These are phyloP conservation scores for Podarcis raffonei DNA, from an alignment of 2,113 vertebrate genomes.

Conservation along the genomic window DNA sequence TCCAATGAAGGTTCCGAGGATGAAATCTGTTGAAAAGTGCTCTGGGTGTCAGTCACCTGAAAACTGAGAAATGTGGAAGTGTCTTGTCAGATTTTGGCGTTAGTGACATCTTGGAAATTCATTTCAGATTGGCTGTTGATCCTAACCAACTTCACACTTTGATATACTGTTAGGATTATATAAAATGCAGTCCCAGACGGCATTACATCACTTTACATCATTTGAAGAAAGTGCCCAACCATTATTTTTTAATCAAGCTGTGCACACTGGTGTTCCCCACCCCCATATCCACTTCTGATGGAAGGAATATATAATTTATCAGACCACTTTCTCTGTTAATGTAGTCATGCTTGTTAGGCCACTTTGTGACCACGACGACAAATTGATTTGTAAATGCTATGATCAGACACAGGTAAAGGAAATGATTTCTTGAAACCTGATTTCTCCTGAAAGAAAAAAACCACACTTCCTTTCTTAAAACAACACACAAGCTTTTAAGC, in stretches of 20 bases:
- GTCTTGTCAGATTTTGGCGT: not conserved
- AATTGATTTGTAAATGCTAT: constrained; percentile 1
- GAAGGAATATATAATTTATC: not conserved
- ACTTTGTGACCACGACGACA: not conserved
- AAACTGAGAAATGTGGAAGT: not conserved
- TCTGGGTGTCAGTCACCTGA: not conserved
- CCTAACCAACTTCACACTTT: constrained; percentile 41
- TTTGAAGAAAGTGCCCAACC: not conserved
- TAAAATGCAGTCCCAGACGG: constrained; percentile 33
- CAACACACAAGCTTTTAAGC: constrained; percentile 29
- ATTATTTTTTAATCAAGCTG: constrained; percentile 26
- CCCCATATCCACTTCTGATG: not conserved
- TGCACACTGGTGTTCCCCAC: not conserved
- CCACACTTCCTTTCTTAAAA: constrained; percentile 43
- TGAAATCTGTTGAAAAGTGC: not conserved
- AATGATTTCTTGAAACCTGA: constrained; percentile 40
- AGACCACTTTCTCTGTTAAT: constrained; percentile 10
- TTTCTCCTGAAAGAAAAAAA: constrained; percentile 54
- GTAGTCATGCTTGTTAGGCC: not conserved
- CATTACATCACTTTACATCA: constrained; percentile 13
- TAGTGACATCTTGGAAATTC: not conserved
- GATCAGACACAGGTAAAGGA: constrained; percentile 1
- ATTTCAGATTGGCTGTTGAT: constrained; percentile 37
- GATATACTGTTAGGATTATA: not conserved
- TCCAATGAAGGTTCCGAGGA: not conserved